These are phyloP conservation scores for Temnothorax nylanderi DNA, from an alignment of 1,140 invertebrate species.

Conservation along the genomic window DNA sequence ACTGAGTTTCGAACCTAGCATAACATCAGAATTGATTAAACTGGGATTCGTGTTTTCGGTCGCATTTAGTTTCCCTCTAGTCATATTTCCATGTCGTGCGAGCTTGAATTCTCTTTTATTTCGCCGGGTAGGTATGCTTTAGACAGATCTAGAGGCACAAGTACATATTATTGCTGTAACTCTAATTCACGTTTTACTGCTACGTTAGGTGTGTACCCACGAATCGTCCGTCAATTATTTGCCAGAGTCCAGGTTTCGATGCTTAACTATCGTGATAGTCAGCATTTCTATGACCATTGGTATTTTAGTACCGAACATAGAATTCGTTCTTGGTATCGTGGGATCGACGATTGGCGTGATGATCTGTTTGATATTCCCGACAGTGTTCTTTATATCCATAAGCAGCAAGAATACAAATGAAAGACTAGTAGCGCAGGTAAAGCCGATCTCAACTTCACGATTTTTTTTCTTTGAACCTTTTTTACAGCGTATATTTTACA, in stretches of 20 bases:
- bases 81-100: constrained; percentile 98
- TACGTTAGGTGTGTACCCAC: constrained; percentile 84
- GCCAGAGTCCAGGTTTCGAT: constrained; percentile 92
- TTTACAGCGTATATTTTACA: constrained; percentile 43
- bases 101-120: constrained; percentile 97
- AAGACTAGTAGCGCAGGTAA: constrained; percentile 89
- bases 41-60: constrained; percentile 97
- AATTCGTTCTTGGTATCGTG: constrained; percentile 96
- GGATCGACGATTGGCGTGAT: constrained; percentile 98
- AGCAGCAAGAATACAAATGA: constrained; percentile 91
- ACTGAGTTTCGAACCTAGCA: constrained; percentile 92
- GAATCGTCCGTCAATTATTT: constrained; percentile 88
- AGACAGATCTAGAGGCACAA: neutral
- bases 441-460: neutral
- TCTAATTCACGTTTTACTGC: neutral
- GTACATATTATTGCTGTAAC: neutral
- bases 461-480: constrained; percentile 22
- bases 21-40: constrained; percentile 95
- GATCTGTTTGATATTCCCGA: constrained; percentile 96
- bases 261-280: constrained; percentile 92
- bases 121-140: constrained; percentile 89
- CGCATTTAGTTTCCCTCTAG: constrained; percentile 97
- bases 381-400: constrained; percentile 91
- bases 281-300: constrained; percentile 91
- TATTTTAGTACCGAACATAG: constrained; percentile 94